Evolutionary conservation across 2,113 vertebrate genomes (phyloP).

Genomic region (Pandion haliaetus): DNA sequence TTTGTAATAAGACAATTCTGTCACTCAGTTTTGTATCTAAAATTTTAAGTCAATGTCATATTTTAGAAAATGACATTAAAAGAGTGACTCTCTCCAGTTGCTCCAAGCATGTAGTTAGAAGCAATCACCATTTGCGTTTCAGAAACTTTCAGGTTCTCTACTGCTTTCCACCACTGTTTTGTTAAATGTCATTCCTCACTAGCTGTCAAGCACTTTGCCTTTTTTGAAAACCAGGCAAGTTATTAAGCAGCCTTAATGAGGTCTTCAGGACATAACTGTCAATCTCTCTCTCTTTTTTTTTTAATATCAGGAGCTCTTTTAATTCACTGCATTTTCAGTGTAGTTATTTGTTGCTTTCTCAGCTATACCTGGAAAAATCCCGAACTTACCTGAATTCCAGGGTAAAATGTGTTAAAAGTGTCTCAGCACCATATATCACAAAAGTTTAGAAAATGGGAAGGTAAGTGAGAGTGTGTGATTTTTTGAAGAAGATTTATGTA

Average conservation of each 20-base stretch:
- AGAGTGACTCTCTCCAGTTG: not conserved
- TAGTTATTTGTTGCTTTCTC: not conserved
- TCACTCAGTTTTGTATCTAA: not conserved
- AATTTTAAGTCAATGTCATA: not conserved
- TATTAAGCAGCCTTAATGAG: not conserved
- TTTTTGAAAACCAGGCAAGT: not conserved
- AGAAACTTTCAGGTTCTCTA: not conserved
- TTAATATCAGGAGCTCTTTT: not conserved
- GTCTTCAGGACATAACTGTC: not conserved
- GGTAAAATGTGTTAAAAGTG: not conserved
- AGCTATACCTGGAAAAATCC: not conserved
- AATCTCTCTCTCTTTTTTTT: not conserved
- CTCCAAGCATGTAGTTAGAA: not conserved
- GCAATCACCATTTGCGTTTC: not conserved
- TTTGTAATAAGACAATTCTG: not conserved
- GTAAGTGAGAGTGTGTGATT: not conserved
- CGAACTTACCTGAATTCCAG: not conserved
- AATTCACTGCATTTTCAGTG: not conserved
- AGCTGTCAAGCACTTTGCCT: not conserved
- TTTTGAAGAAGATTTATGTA: not conserved
- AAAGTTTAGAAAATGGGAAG: not conserved
- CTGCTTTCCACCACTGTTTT: not conserved
- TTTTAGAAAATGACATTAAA: not conserved
- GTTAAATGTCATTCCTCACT: not conserved
- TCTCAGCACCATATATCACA: not conserved